These are phyloP conservation scores for Chalcis sispes DNA, from an alignment of 2,888 invertebrate genomes.

Conservation along the genomic window DNA sequence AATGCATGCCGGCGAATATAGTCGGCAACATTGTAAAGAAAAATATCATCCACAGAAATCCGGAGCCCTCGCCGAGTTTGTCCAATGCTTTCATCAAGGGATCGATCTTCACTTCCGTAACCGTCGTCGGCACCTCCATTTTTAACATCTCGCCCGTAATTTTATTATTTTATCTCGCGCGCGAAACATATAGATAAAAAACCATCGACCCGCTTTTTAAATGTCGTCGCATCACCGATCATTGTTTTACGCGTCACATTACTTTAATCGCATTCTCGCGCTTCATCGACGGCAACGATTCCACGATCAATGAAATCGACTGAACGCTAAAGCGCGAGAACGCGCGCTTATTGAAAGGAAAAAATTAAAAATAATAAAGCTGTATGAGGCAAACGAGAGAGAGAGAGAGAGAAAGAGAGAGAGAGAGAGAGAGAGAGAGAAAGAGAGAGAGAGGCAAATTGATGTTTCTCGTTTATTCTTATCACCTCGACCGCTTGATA, in stretches of 20 bases:
- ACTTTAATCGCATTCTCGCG: not conserved
- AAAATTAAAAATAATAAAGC: no score
- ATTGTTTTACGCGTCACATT: not conserved
- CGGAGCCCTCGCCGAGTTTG: conserved; percentile 67
- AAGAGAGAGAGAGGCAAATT: no score
- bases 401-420: no score
- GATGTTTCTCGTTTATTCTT: no score
- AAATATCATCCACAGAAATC: conserved; percentile 74
- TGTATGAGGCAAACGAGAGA: no score
- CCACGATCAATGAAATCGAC: not conserved
- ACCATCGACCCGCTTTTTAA: not conserved
- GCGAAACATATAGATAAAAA: not conserved
- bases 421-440: no score
- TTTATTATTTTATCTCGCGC: no score
- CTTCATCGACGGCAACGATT: not conserved
- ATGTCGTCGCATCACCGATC: not conserved
- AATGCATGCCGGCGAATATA: conserved; percentile 78
- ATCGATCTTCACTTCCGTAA: conserved; percentile 50
- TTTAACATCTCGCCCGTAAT: not conserved
- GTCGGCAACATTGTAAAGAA: conserved; percentile 77
- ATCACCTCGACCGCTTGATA: no score
- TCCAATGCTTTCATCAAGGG: conserved; percentile 61
- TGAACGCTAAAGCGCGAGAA: no score
- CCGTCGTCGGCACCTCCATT: conserved; percentile 10
- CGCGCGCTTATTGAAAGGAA: no score